Evolutionary conservation across 2,888 invertebrate genomes (phyloP).

Genomic region (Agelastica alni): DNA sequence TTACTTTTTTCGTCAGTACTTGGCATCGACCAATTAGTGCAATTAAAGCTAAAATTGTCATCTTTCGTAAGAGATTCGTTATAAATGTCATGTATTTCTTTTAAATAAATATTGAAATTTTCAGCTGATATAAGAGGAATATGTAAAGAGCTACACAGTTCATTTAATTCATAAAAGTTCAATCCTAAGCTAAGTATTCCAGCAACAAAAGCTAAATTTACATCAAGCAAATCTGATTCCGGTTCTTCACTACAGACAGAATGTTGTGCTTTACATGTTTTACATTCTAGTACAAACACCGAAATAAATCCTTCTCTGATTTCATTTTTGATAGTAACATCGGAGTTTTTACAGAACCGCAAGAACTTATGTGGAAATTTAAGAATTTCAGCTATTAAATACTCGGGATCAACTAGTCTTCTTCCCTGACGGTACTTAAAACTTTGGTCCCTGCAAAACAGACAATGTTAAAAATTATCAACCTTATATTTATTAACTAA

Average conservation of each 20-base stretch:
- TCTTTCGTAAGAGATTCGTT: constrained; percentile 28
- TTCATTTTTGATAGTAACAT: constrained; percentile 40
- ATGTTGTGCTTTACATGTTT: constrained; percentile 34
- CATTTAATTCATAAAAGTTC: constrained; percentile 38
- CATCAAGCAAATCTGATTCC: constrained; percentile 36
- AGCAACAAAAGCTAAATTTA: constrained; percentile 40
- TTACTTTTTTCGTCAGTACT: not conserved
- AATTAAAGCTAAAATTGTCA: constrained; percentile 12
- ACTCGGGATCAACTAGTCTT: constrained; percentile 41
- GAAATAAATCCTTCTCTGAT: constrained; percentile 40
- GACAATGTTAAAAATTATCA: constrained; percentile 37
- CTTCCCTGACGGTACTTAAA: constrained; percentile 39
- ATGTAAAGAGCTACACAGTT: constrained; percentile 39
- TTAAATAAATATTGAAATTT: constrained; percentile 34
- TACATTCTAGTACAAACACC: constrained; percentile 35
- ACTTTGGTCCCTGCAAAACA: constrained; percentile 34
- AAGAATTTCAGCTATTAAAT: constrained; percentile 36
- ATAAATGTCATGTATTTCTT: constrained; percentile 39
- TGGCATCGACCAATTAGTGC: not conserved
- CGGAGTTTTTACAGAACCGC: constrained; percentile 34
- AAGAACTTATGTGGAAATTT: constrained; percentile 38
- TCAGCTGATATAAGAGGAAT: constrained; percentile 35
- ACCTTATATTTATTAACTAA: constrained; percentile 24
- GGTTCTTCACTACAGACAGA: constrained; percentile 41
- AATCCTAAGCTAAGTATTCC: constrained; percentile 40